Percentiles rank a stretch among this genome's conserved stretches.
phyloP scores from a whole-genome alignment of 2,797 vertebrate species.

The Triplophysa yarkandensis region DNA sequence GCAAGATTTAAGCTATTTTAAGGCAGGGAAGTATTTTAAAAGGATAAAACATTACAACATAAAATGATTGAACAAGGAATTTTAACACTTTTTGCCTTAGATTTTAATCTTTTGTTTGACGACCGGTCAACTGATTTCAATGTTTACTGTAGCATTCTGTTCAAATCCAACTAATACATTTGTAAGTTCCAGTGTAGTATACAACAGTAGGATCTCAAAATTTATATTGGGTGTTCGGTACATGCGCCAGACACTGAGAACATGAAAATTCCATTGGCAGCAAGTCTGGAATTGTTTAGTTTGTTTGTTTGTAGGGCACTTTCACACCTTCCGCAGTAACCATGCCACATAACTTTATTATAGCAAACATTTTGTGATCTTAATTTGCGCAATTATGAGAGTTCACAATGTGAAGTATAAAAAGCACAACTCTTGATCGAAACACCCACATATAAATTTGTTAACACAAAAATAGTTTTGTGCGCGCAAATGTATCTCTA shows the following conservation, averaged over 20 bases:
- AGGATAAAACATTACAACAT: too few species aligned
- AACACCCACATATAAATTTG: slow-evolving; percentile 20
- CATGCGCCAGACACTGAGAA: slow-evolving; percentile 4
- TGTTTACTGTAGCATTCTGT: too few species aligned
- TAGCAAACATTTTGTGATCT: slow-evolving; percentile 17
- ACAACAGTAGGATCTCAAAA: too few species aligned
- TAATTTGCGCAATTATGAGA: slow-evolving; percentile 6
- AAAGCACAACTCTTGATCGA: slow-evolving; percentile 1
- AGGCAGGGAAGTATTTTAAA: too few species aligned
- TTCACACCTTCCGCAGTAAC: slow-evolving; percentile 20
- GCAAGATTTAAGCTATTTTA: too few species aligned
- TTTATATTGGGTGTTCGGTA: not conserved
- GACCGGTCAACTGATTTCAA: too few species aligned
- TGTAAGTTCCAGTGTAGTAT: too few species aligned
- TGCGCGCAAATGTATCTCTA: not conserved
- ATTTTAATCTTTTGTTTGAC: too few species aligned
- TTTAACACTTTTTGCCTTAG: too few species aligned
- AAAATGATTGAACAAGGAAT: too few species aligned
- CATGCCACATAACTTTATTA: slow-evolving; percentile 18
- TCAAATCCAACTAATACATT: too few species aligned
- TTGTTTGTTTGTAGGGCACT: slow-evolving; percentile 23
- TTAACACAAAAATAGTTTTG: not conserved
- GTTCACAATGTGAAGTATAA: not conserved
- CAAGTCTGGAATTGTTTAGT: slow-evolving; percentile 1
- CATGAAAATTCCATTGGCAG: not conserved